phyloP scores from a whole-genome alignment of 1,140 invertebrate species.

The Atta cephalotes region DNA sequence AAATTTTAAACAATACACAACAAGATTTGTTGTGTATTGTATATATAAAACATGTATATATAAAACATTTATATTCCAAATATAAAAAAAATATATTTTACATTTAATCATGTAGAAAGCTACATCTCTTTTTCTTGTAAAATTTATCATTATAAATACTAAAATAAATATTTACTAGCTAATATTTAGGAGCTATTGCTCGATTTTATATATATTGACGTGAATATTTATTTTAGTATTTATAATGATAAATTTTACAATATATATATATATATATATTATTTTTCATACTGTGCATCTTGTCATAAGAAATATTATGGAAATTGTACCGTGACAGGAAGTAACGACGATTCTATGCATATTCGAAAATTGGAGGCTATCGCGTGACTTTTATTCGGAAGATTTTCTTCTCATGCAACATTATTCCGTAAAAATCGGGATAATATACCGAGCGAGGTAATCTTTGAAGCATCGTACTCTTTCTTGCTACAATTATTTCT shows the following conservation, averaged over 20 bases:
- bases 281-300: neutral
- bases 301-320: neutral
- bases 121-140: neutral
- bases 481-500: slow-evolving; percentile 6
- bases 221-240: too few relatives aligned
- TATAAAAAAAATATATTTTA: neutral
- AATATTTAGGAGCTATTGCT: too few relatives aligned
- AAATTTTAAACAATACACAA: neutral
- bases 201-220: too few relatives aligned
- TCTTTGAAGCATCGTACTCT: slow-evolving; percentile 9
- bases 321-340: slow-evolving; percentile 30
- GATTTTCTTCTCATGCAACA: slow-evolving; percentile 39
- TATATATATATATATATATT: too few relatives aligned
- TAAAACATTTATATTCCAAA: neutral
- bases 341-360: slow-evolving; percentile 28
- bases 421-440: slow-evolving; percentile 33
- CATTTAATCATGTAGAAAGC: neutral
- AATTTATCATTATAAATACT: neutral
- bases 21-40: neutral
- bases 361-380: slow-evolving; percentile 26
- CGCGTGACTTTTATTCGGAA: slow-evolving; percentile 32
- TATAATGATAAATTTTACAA: too few relatives aligned
- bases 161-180: neutral
- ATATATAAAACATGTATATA: too few relatives aligned
- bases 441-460: neutral